Base-by-base conservation (phyloP, 2,113 vertebrate genomes). In the Holacanthus passer region DNA sequence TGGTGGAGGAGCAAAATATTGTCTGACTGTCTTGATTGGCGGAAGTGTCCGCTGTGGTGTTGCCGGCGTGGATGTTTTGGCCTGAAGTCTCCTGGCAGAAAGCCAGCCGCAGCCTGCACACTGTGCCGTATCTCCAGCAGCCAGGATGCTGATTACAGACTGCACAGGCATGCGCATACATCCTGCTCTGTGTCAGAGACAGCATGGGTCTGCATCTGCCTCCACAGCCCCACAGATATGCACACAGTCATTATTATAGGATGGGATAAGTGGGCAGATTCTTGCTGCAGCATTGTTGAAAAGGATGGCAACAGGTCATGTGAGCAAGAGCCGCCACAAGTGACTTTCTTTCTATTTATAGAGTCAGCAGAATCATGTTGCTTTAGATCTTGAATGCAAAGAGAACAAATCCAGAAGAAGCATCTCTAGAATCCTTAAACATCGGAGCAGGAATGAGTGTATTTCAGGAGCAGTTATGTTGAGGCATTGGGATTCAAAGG, bases 81-180 rank as follows among this genome's bases (percentile, higher is more conserved):
- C 82, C 52, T 62, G 41, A 74, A 77, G 52, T 68, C 45, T 78
- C 58, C 31, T 73, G 60, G 56, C 68, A 79, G 73, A 63, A 37
- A 59, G 52, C 66, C 43, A 72, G 77, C 55, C 16, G 32, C 47
- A 80, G 53, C 71, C 32, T 58, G 45, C 79, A 66, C 76, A 84
- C 71, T 27, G 72, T 73, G 43, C 27, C 56, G 22, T 91, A 90
- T 91, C 92, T 87, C 50, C 45, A 47, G 70, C 66, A 75, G 74
- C 60, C 90, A 87, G 83, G 79, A 71, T 77, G 78, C 85, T 88
- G 88, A 89, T 89, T 84, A 87, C 35, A 84, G 65, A 60, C 76
- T 79, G 89, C 59, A 72, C 62, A 79, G 85, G 81, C 78, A 81
- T 82, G 75, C 65, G 56, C 74, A 78, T 82, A 75, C 65, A 89